phyloP scores from a whole-genome alignment of 1,140 invertebrate species.

The Whitmania pigra region DNA sequence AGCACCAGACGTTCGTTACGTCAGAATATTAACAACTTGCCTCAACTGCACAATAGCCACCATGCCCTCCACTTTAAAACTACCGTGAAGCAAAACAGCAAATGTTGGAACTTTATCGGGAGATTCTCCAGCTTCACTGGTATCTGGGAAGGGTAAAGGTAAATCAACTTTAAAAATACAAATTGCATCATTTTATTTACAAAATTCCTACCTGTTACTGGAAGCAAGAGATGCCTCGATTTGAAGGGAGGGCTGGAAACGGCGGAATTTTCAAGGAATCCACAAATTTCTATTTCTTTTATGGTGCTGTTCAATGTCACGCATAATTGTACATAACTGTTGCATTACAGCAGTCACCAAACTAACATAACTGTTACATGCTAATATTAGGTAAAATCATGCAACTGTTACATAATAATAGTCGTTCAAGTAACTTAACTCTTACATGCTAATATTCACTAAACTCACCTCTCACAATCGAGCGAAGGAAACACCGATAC shows the following conservation, averaged over 20 bases:
- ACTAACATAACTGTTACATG: too few relatives aligned
- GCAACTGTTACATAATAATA: conserved; percentile 45
- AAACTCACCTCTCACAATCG: conserved; percentile 30
- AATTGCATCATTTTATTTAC: not conserved
- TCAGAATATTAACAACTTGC: conserved; percentile 43
- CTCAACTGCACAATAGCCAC: conserved; percentile 42
- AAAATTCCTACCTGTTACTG: conserved; percentile 45
- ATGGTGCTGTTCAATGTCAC: conserved; percentile 49
- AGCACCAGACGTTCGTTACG: not conserved
- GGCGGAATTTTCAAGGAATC: conserved; percentile 67
- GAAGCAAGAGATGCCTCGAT: conserved; percentile 75
- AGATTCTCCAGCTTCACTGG: conserved; percentile 47
- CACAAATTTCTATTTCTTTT: conserved; percentile 59
- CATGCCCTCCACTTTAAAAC: conserved; percentile 59
- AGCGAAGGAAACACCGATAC: conserved; percentile 65
- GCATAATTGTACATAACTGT: conserved; percentile 55
- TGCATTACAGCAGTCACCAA: conserved; percentile 42
- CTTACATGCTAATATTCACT: too few relatives aligned
- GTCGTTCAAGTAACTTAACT: too few relatives aligned
- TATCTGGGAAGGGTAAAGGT: not conserved
- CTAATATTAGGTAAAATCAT: not conserved
- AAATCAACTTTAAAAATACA: not conserved
- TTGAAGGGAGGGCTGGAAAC: conserved; percentile 83
- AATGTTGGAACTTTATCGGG: conserved; percentile 74
- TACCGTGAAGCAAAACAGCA: conserved; percentile 83